Evolutionary conservation across 2,113 vertebrate species (phyloP).

Genomic region (Indri indri): DNA sequence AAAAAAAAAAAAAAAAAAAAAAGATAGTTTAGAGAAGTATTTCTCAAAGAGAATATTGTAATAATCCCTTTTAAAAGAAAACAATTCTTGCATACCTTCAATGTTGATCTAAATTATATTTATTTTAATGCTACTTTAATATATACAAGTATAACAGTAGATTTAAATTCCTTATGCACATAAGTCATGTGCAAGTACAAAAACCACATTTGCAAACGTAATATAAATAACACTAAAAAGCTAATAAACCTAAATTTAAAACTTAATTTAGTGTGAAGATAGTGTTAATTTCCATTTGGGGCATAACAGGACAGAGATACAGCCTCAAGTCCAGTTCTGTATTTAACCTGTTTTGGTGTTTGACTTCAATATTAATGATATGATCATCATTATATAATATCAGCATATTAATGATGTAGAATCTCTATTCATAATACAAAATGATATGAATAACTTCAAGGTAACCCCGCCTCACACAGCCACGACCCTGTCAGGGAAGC

Average conservation of each 20-base stretch:
- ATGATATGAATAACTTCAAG: neutral
- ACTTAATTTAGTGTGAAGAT: neutral
- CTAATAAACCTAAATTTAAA: neutral
- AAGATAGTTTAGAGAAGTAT: neutral
- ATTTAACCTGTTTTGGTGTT: neutral
- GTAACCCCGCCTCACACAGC: neutral
- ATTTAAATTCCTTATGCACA: neutral
- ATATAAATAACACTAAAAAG: neutral
- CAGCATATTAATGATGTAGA: no score
- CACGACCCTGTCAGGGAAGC: fast-evolving
- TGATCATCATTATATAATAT: no score
- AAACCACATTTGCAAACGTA: neutral
- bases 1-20: no score
- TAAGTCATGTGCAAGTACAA: neutral
- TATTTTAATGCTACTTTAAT: neutral
- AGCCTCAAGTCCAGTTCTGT: neutral
- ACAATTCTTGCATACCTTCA: neutral
- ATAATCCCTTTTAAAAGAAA: neutral
- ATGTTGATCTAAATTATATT: neutral
- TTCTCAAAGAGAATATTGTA: conserved; percentile 2
- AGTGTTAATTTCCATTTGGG: neutral
- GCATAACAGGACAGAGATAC: neutral
- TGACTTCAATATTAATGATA: neutral
- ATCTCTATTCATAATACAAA: neutral
- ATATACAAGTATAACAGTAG: neutral